Percentiles rank a stretch among this genome's conserved stretches.
Conservation (phyloP, 2,888 invertebrate species). For the Gerris lacustris region DNA sequence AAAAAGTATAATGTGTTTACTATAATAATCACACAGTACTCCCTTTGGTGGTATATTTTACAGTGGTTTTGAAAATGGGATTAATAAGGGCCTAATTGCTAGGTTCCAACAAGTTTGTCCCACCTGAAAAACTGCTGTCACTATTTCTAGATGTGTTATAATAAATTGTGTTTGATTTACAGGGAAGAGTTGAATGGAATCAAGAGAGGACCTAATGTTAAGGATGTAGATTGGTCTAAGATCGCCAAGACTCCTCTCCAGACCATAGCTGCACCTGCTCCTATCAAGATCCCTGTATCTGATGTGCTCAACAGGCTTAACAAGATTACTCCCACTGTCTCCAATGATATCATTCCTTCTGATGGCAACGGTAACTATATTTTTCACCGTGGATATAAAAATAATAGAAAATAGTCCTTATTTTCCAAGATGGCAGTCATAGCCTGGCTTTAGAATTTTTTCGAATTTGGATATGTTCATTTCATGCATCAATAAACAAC, state of each 20-base stretch:
- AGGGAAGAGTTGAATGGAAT: constrained; percentile 77
- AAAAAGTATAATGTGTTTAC: no score
- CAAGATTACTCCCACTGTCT: constrained; percentile 42
- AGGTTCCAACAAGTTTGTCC: no score
- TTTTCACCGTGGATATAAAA: constrained; percentile 2
- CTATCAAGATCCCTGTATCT: constrained; percentile 62
- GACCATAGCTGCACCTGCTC: constrained; percentile 30
- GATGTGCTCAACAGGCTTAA: constrained; percentile 55
- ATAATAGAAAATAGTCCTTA: background rate
- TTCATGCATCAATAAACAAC: constrained; percentile 1
- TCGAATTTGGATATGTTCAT: background rate
- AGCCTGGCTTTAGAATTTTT: background rate
- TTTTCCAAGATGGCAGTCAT: background rate
- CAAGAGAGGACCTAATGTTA: constrained; percentile 66
- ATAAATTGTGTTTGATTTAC: constrained; percentile 21
- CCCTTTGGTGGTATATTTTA: no score
- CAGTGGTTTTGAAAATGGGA: no score
- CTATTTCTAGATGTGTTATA: no score
- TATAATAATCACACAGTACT: no score
- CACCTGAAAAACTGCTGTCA: no score
- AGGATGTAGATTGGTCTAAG: constrained; percentile 74
- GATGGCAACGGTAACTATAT: constrained; percentile 27
- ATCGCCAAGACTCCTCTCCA: constrained; percentile 51
- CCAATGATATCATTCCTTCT: constrained; percentile 36
- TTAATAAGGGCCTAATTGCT: no score